Conservation (phyloP, 2,113 vertebrate genomes). For the cat (Felis catus) region F.catus_Fca126_mat1.0 CM031424.1:57987501-57988000, state of each 20-base stretch:
- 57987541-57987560: too few species aligned
- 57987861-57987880: neutral
- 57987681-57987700: too few species aligned
- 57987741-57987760: neutral
- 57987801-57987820: neutral
- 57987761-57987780: conserved; percentile 20
- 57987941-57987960: neutral
- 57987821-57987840: conserved; percentile 50
- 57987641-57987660: too few species aligned
- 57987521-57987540: too few species aligned
- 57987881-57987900: neutral
- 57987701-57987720: neutral
- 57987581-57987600: too few species aligned
- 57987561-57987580: too few species aligned
- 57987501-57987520: too few species aligned
- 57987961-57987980: neutral
- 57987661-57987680: too few species aligned
- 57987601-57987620: too few species aligned
- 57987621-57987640: too few species aligned
- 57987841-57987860: neutral
- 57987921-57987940: neutral
- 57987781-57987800: neutral
- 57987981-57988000: neutral
- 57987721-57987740: conserved; percentile 48
- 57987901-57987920: neutral